Conservation (phyloP, 2,113 vertebrate species). For the Tupaia tana region DNA sequence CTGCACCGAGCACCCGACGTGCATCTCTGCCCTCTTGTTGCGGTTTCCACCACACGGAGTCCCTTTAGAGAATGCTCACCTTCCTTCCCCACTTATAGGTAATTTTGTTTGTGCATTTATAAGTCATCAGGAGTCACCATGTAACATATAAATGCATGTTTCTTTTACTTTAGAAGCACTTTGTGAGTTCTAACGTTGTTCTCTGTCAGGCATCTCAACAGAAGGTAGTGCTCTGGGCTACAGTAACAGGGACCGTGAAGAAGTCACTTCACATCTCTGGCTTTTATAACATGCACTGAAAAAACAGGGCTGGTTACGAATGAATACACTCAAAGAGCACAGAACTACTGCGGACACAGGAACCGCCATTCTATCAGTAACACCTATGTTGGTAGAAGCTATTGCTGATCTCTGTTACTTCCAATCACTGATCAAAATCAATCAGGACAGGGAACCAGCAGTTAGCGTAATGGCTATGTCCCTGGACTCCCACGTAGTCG, state of each 20-base stretch:
- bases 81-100: constrained; percentile 28
- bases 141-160: constrained; percentile 2
- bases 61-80: not conserved
- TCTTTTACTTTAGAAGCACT: not conserved
- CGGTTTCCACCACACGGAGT: not conserved
- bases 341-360: not conserved
- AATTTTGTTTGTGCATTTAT: not conserved
- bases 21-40: not conserved
- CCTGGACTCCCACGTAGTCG: too few relatives aligned
- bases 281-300: not conserved
- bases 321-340: not conserved
- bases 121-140: not conserved
- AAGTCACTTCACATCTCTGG: not conserved
- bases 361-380: not conserved
- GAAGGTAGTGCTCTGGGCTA: not conserved
- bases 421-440: constrained; percentile 39
- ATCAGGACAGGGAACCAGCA: constrained; percentile 14
- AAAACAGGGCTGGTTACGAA: constrained; percentile 10
- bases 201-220: not conserved
- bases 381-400: not conserved
- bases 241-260: not conserved
- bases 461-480: too few relatives aligned
- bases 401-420: constrained; percentile 8
- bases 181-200: not conserved
- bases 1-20: not conserved